Conservation (phyloP, 2,888 invertebrate genomes). For the Mylabris sibirica region DNA sequence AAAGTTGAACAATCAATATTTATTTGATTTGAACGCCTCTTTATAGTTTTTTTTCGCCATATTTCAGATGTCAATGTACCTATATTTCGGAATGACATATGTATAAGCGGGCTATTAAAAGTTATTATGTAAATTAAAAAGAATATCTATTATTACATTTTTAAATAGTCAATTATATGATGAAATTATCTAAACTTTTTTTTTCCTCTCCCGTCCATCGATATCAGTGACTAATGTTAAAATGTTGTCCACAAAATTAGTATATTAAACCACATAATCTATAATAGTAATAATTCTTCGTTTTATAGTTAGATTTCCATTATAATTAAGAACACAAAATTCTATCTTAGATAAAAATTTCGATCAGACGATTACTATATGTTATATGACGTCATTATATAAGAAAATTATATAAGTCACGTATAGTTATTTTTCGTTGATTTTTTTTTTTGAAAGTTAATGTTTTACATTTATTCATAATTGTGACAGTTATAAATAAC, state of each 20-base stretch:
- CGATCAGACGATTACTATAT: slow-evolving; percentile 22
- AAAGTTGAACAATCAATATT: background rate
- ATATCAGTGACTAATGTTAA: slow-evolving; percentile 9
- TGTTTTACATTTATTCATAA: slow-evolving; percentile 26
- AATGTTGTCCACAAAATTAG: slow-evolving; percentile 1
- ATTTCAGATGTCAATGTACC: background rate
- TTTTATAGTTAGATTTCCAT: slow-evolving; percentile 22
- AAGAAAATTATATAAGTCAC: slow-evolving; percentile 28
- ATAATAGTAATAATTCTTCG: slow-evolving; percentile 21
- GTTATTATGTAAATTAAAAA: slow-evolving; percentile 9
- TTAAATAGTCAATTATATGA: background rate
- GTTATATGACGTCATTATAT: slow-evolving; percentile 26
- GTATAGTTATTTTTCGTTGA: slow-evolving; percentile 25
- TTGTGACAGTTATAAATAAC: slow-evolving; percentile 26
- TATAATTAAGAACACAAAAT: slow-evolving; percentile 27
- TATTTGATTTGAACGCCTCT: background rate
- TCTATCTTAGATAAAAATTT: slow-evolving; percentile 14
- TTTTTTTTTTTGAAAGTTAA: slow-evolving; percentile 20
- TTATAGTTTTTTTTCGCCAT: background rate
- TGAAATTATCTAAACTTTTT: background rate
- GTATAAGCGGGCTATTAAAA: background rate
- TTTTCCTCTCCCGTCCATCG: no score
- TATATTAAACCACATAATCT: slow-evolving; percentile 4
- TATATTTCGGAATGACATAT: background rate
- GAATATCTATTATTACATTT: slow-evolving; percentile 7